phyloP scores from a whole-genome alignment of 2,113 vertebrate species.

The Pelusios castaneus region DNA sequence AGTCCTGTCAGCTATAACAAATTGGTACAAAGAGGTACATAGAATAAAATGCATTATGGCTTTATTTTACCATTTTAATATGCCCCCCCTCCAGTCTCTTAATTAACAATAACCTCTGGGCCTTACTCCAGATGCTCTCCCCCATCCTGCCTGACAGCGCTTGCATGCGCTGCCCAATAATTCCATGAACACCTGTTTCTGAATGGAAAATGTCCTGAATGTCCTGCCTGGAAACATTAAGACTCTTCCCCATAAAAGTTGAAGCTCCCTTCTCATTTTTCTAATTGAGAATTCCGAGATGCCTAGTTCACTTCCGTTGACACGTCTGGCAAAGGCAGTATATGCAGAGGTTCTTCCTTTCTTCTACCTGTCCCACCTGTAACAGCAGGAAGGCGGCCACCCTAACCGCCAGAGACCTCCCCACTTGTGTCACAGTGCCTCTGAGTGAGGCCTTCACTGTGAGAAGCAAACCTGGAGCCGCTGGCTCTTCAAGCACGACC shows the following conservation, averaged over 20 bases:
- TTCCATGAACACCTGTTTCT: not conserved
- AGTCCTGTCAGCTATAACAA: not conserved
- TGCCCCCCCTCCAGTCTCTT: too few species aligned
- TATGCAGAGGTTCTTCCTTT: not conserved
- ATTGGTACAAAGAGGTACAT: too few species aligned
- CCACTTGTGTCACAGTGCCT: too few species aligned
- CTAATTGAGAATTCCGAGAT: too few species aligned
- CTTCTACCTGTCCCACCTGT: not conserved
- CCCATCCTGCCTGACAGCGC: not conserved
- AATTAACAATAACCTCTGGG: not conserved
- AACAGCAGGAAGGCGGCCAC: not conserved
- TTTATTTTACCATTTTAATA: too few species aligned
- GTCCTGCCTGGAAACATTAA: not conserved
- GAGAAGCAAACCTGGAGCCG: not conserved
- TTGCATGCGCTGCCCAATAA: not conserved
- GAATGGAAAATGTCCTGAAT: not conserved
- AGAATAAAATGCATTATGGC: too few species aligned
- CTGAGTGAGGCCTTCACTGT: not conserved
- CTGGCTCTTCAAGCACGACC: not conserved
- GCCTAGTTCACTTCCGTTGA: rapidly evolving
- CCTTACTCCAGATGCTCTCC: not conserved
- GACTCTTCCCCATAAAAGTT: not conserved
- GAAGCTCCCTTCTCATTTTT: not conserved
- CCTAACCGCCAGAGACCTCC: not conserved
- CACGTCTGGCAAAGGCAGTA: not conserved